Conservation (phyloP, 2,113 vertebrate species). For the Scophthalmus maximus region DNA sequence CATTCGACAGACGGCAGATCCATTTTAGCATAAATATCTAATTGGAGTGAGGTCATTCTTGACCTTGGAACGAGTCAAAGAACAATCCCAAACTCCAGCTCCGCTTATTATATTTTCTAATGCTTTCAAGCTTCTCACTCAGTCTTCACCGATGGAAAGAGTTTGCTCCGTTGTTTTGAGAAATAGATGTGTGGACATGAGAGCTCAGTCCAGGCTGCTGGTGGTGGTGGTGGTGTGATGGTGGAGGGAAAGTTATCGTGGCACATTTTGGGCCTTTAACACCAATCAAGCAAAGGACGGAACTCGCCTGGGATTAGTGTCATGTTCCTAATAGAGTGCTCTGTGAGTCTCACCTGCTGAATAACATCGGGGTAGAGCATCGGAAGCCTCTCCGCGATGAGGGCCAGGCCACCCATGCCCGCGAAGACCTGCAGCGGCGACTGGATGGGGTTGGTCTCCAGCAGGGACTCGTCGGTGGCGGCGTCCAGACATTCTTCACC, state of each 20-base stretch:
- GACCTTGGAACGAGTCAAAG: neutral
- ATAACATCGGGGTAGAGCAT: conserved; percentile 99
- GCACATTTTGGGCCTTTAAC: too few relatives aligned
- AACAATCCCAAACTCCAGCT: neutral
- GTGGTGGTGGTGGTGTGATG: too few relatives aligned
- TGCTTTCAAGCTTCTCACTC: neutral
- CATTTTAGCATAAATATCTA: neutral
- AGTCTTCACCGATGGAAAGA: neutral
- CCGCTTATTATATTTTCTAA: neutral
- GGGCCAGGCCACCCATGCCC: conserved; percentile 96
- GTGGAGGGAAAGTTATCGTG: too few relatives aligned
- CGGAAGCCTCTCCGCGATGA: conserved; percentile 96
- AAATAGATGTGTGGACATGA: too few relatives aligned
- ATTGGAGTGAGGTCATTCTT: neutral
- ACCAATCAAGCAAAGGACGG: too few relatives aligned
- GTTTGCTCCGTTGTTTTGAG: neutral
- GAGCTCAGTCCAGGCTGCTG: too few relatives aligned
- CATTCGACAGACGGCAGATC: neutral
- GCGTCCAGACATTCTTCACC: conserved; percentile 92
- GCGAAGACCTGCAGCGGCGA: conserved; percentile 98
- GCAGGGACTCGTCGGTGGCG: conserved; percentile 91
- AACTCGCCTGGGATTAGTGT: too few relatives aligned
- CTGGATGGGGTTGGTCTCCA: conserved; percentile 96
- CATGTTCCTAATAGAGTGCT: too few relatives aligned
- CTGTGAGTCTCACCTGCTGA: conserved; percentile 89